A percentile compares a stretch with the other conserved stretches of the same genome.
Conservation (phyloP, 1,140 invertebrate species). For the Leptestheria dahalacensis region DNA sequence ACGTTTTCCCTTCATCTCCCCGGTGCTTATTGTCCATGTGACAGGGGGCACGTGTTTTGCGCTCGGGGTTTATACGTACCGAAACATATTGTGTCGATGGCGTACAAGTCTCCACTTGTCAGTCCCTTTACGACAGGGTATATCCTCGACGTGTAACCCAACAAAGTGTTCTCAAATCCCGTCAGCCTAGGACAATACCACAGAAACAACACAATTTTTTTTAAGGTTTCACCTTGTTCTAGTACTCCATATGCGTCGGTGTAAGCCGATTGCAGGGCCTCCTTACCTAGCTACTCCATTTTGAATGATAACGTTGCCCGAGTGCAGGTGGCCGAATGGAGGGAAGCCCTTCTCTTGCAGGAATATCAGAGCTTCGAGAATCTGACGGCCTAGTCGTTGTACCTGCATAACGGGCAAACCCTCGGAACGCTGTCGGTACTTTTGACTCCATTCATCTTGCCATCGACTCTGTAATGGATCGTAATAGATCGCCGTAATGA, state of each 20-base stretch:
- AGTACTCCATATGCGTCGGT: not conserved
- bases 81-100: slow-evolving; percentile 60
- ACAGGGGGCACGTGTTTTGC: not conserved
- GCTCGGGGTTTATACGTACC: slow-evolving; percentile 30
- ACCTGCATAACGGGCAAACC: slow-evolving; percentile 60
- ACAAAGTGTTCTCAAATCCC: slow-evolving; percentile 64
- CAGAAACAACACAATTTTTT: not conserved
- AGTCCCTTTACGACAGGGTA: slow-evolving; percentile 39
- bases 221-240: not conserved
- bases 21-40: not conserved
- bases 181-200: slow-evolving; percentile 39
- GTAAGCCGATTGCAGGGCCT: not conserved
- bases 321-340: slow-evolving; percentile 66
- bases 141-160: slow-evolving; percentile 54
- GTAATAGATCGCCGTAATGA: not conserved
- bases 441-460: slow-evolving; percentile 52
- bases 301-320: slow-evolving; percentile 77
- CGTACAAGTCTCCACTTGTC: slow-evolving; percentile 36
- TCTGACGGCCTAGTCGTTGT: slow-evolving; percentile 68
- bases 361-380: slow-evolving; percentile 72
- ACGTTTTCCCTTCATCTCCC: too few relatives aligned
- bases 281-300: slow-evolving; percentile 58
- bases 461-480: slow-evolving; percentile 35
- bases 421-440: slow-evolving; percentile 45
- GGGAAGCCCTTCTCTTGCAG: slow-evolving; percentile 75